phyloP scores from a whole-genome alignment of 2,797 vertebrate species.

The Garrulus glandarius region DNA sequence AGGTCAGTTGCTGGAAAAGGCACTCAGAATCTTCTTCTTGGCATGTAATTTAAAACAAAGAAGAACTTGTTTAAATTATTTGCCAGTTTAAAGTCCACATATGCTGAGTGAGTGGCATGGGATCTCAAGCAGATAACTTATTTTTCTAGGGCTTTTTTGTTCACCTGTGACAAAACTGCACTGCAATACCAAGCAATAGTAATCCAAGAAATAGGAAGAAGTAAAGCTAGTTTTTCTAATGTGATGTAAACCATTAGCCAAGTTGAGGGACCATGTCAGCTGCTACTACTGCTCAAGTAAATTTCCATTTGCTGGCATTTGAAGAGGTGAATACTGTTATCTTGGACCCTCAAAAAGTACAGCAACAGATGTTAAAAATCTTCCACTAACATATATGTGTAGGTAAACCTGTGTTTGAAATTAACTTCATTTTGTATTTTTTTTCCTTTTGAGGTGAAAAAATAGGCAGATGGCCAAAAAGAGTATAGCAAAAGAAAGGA shows the following conservation, averaged over 20 bases:
- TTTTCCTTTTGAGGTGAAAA: constrained; percentile 60
- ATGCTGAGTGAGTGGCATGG: constrained; percentile 22
- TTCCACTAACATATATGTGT: constrained; percentile 29
- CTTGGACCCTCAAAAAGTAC: constrained; percentile 59
- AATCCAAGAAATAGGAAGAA: constrained; percentile 52
- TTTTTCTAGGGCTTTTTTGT: constrained; percentile 41
- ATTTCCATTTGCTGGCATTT: constrained; percentile 70
- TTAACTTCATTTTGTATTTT: constrained; percentile 31
- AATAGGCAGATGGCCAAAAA: constrained; percentile 62
- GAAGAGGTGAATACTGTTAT: constrained; percentile 24
- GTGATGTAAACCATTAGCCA: constrained; percentile 30
- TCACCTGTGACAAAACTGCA: constrained; percentile 27
- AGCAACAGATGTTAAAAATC: constrained; percentile 33
- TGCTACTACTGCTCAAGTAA: constrained; percentile 38
- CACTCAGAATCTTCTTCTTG: constrained; percentile 11
- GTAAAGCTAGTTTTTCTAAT: constrained; percentile 41
- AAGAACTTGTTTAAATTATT: constrained; percentile 32
- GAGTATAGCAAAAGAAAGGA: constrained; percentile 9
- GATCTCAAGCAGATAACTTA: constrained; percentile 22
- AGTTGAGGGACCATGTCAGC: constrained; percentile 74
- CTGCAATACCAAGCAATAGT: constrained; percentile 21
- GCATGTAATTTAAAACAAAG: background rate
- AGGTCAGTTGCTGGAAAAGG: constrained; percentile 7
- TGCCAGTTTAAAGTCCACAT: constrained; percentile 19
- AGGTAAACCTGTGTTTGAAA: constrained; percentile 23